These are phyloP conservation scores for Acipenser oxyrinchus DNA, from an alignment of 2,797 vertebrate genomes.

Conservation along the genomic window DNA sequence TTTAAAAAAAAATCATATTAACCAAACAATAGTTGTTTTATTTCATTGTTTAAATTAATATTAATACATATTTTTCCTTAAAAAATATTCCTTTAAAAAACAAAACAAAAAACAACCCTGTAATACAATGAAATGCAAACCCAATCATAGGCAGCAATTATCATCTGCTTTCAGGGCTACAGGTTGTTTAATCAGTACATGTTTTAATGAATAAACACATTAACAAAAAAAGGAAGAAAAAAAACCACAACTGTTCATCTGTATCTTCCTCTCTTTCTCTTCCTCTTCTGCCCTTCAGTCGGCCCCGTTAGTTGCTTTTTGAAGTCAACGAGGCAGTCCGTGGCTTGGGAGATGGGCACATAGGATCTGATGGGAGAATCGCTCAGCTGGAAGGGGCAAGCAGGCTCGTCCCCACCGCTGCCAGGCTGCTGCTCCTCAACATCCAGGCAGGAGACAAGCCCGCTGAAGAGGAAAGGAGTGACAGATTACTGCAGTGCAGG, in stretches of 20 bases:
- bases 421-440: not conserved
- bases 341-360: constrained; percentile 63
- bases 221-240: not conserved
- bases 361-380: constrained; percentile 59
- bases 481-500: not conserved
- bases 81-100: no score
- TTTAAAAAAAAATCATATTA: no score
- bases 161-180: not conserved
- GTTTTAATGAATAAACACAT: not conserved
- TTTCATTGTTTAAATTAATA: no score
- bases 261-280: constrained; percentile 32
- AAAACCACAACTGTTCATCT: not conserved
- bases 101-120: no score
- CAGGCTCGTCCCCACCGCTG: constrained; percentile 8
- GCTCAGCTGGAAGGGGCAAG: constrained; percentile 26
- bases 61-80: no score
- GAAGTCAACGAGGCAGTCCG: constrained; percentile 62
- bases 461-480: constrained; percentile 11
- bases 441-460: constrained; percentile 12
- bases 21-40: no score
- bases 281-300: constrained; percentile 37
- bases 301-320: constrained; percentile 42
- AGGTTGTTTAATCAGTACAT: not conserved
- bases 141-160: no score
- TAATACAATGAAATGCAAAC: no score